Evolutionary conservation across 53 echinoderm and acorn worm species (phyloP).

Genomic region (Patiria pectinifera): DNA sequence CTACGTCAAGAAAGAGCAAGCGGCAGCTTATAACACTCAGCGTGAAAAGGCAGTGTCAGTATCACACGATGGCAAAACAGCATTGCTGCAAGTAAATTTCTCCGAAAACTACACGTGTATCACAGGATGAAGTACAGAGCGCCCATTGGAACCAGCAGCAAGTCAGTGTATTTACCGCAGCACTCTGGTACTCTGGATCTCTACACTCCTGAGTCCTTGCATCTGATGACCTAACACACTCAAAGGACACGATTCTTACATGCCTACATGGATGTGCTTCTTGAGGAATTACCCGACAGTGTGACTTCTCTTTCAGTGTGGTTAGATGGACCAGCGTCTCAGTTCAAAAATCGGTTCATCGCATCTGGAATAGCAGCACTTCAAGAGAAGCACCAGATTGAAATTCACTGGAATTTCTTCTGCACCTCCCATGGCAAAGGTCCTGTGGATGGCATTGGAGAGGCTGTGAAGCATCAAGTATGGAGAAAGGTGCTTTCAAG

Average conservation of each 20-base stretch:
- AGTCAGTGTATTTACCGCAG: constrained; percentile 72
- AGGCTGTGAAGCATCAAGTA: constrained; percentile 41
- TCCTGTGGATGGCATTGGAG: constrained; percentile 67
- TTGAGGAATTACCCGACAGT: constrained; percentile 9
- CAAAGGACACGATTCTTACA: constrained; percentile 59
- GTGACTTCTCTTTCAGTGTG: constrained; percentile 42
- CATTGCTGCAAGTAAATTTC: constrained; percentile 66
- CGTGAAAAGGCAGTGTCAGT: background rate
- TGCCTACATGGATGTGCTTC: constrained; percentile 29
- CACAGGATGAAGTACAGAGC: constrained; percentile 75
- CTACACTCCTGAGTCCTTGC: constrained; percentile 63
- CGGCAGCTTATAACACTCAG: constrained; percentile 20
- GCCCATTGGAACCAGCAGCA: constrained; percentile 77
- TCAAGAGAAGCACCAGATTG: constrained; percentile 53
- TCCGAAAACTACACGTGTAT: constrained; percentile 68
- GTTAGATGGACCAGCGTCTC: constrained; percentile 82
- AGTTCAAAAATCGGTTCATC: constrained; percentile 74
- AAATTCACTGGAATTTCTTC: constrained; percentile 68
- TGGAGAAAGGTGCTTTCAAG: constrained; percentile 24
- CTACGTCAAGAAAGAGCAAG: constrained; percentile 59
- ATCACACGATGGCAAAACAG: background rate
- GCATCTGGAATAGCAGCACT: constrained; percentile 42
- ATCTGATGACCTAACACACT: constrained; percentile 58
- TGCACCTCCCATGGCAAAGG: constrained; percentile 64
- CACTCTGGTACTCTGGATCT: constrained; percentile 62